Evolutionary conservation across 2,113 vertebrate genomes (phyloP).

Genomic region (Ovis aries): ARS-UI_Ramb_v3.0 NC_056067.1:15411501-15412000

Average conservation of each 20-base stretch:
- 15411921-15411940: neutral
- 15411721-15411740: neutral
- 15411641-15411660: neutral
- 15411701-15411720: neutral
- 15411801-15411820: neutral
- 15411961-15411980: neutral
- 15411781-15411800: neutral
- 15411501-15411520: neutral
- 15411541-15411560: neutral
- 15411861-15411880: neutral
- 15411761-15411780: neutral
- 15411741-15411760: neutral
- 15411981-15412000: neutral
- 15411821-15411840: neutral
- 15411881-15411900: neutral
- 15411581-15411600: neutral
- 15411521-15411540: neutral
- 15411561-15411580: neutral
- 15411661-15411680: neutral
- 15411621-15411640: neutral
- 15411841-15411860: neutral
- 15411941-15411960: neutral
- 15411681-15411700: neutral
- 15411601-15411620: neutral
- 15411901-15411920: accelerated